Base-by-base conservation (phyloP, 2,888 invertebrate genomes). In the Pheosia gnoma region DNA sequence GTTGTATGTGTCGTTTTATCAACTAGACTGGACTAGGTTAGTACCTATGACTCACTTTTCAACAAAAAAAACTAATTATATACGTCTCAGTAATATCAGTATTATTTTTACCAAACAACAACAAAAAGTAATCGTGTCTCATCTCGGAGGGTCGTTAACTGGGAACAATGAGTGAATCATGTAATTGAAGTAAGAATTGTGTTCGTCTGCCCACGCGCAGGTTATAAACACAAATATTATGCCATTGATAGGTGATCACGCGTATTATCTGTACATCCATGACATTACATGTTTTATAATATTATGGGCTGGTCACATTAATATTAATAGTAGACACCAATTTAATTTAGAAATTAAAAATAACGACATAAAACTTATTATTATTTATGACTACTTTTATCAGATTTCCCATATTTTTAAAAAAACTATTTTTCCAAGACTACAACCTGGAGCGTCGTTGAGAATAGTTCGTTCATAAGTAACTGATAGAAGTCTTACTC, bases 121-220 rank as follows among this genome's bases (percentile, higher is more conserved):
- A 53, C 53, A 53, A 53, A 53, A 53, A 53, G 0, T 49, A 8
- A 52, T 25, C 9, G 36, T 52, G 4, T 8, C 37, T 37, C 51
- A 53, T 53, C 53, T 5, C 10, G 37, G 53, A 53, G 53, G 53
- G 53, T 53, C 37, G 53, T 53, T 53, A 36, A 9, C 53, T 52
- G 10, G 53, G 5, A 13, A 53, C 10, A 53, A 25, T 55, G 63
- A 61, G 60, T 71, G 75, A 73, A 65, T 75, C 73, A 75, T 61
- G 52, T 71, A 66, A 75, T 65, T 66, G 63, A 71, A 73, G 69
- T 66, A 61, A 37, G 69, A 62, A 58, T 59, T 59, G 57, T 52
- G 59, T 61, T 61, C 59, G 52, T 59, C 61, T 66, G 65, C 71
- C 74, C 66, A 74, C 73, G 66, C 66, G 51, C 57, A 59, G 61